Conservation (phyloP, 2,113 vertebrate species). For the Aleadryas rufinucha region DNA sequence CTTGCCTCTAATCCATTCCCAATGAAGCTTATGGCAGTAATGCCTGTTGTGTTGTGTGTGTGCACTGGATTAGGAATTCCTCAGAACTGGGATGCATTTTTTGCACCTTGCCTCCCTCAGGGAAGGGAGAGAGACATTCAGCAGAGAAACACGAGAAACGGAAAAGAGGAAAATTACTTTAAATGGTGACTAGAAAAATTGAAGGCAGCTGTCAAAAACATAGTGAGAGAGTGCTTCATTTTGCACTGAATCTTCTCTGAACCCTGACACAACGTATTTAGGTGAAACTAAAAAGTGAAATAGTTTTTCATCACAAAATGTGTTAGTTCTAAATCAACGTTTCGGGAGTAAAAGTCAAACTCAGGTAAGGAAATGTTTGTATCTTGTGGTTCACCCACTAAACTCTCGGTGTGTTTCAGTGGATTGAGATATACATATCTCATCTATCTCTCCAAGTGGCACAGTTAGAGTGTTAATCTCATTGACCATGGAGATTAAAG, state of each 20-base stretch:
- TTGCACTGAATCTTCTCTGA: not conserved
- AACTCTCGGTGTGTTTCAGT: not conserved
- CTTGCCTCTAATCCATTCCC: not conserved
- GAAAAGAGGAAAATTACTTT: not conserved
- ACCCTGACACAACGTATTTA: not conserved
- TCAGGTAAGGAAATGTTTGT: not conserved
- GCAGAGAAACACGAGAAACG: not conserved
- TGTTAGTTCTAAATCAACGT: not conserved
- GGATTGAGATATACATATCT: not conserved
- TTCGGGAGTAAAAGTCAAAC: not conserved
- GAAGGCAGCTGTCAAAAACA: not conserved
- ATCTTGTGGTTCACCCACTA: not conserved
- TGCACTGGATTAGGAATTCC: not conserved
- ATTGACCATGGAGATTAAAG: not conserved
- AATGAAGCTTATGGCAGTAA: not conserved
- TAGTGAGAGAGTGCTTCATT: not conserved
- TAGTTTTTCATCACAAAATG: not conserved
- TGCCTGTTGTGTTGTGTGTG: not conserved
- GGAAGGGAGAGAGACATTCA: not conserved
- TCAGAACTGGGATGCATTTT: not conserved
- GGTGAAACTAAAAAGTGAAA: not conserved
- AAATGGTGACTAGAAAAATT: not conserved
- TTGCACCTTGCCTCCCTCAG: not conserved
- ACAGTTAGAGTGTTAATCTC: not conserved
- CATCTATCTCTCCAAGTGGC: not conserved